Evolutionary conservation across 2,888 invertebrate species (phyloP).

Genomic region (Tortrix viridana): DNA sequence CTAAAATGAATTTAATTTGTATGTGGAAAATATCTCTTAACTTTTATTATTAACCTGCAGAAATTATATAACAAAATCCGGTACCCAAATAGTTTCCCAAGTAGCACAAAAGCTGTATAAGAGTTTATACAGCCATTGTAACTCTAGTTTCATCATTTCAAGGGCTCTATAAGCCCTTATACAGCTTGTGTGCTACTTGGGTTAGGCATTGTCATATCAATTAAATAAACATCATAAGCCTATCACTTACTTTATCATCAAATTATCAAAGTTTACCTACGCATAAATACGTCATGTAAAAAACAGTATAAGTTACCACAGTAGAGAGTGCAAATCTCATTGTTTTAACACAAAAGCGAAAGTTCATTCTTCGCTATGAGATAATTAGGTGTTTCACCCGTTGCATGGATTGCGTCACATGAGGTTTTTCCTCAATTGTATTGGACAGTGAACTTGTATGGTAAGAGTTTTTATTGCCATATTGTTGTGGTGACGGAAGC

Average conservation of each 20-base stretch:
- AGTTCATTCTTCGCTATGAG: conserved; percentile 77
- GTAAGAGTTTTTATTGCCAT: conserved; percentile 54
- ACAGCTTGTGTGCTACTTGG: too few species aligned
- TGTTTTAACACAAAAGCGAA: conserved; percentile 82
- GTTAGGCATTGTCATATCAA: neutral
- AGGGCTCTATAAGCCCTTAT: too few species aligned
- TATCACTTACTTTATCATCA: conserved; percentile 14
- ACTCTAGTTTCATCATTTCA: too few species aligned
- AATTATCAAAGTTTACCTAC: conserved; percentile 41
- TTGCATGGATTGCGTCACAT: conserved; percentile 70
- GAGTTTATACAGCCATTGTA: too few species aligned
- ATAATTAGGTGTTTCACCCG: conserved; percentile 81
- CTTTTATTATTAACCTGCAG: too few species aligned
- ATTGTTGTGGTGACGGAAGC: conserved; percentile 46
- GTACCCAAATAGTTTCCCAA: too few species aligned
- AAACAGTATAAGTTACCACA: conserved; percentile 65
- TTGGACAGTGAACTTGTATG: conserved; percentile 66
- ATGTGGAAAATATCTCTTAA: too few species aligned
- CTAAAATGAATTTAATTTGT: too few species aligned
- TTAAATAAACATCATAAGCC: neutral
- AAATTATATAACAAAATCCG: too few species aligned
- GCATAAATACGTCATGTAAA: conserved; percentile 63
- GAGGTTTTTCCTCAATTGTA: conserved; percentile 72
- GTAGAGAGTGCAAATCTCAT: conserved; percentile 69
- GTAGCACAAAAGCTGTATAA: too few species aligned